Base-by-base conservation (phyloP, 64 coral and sea anemone genomes). In the Acropora yongei region DNA sequence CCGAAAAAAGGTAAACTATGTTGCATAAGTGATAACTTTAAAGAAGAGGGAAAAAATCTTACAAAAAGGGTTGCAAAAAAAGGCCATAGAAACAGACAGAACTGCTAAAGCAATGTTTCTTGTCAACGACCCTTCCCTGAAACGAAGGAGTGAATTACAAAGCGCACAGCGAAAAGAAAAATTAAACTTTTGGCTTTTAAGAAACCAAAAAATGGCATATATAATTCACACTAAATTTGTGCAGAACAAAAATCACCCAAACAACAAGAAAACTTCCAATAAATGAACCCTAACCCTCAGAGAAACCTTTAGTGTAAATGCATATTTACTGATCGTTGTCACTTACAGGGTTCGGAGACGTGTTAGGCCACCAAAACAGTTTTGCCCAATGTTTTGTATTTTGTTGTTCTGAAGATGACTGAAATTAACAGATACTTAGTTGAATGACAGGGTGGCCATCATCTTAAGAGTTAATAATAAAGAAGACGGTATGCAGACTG, bases 351-450 rank as follows among this genome's bases (percentile, higher is more conserved):
- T 51, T 0, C 11, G 1, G 12, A 98, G 80, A 17, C 13, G 48
- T 69, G 77, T 20, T 6, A 98, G 86, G 3, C 19, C 41, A 11
- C 67, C 51, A 87, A 98, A 98, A 65, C 89, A 89, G 6, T 89
- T 71, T 76, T 97, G 95, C 18, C 95, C 95, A 61, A 98, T 92
- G 69, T 98, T 98, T 13, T 76, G 80, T 49, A 98, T 98, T 55
- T 55, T 89, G 89, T 98, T 98, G 68, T 98, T 87, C 5, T 17
- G 10, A 1, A 93, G 44, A 89, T 96, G 18, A 18, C 94, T 96
- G 78, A 41, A 68, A 69, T 19, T 20, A 14, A 85, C 44, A 18
- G 58, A 63, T 63, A 63, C 58, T 75, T 75, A 12, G 44, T 19
- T 6, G 41, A 12, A 9, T 12, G 10, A 30, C 30, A 30, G 30